Evolutionary conservation across 2,113 vertebrate genomes (phyloP), one percentile per base, ranked within the genome.

Genomic region (Coturnix japonica): DNA sequence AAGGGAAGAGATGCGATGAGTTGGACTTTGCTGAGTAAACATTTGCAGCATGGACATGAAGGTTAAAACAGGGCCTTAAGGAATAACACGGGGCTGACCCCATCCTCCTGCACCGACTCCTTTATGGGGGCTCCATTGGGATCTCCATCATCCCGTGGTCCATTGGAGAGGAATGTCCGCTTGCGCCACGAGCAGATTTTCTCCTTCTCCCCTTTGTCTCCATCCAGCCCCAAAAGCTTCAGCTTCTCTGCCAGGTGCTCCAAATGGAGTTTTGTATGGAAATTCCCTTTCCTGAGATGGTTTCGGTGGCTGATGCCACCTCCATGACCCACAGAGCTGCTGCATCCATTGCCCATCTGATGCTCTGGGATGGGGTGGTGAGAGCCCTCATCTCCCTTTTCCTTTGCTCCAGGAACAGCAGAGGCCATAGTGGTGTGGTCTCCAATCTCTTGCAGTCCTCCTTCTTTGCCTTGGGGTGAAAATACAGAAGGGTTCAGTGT

Each of bases 401-500:
- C 66, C 41, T 9, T 41, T 7, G 25, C 21, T 43, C 35, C 14
- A 5, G 51, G 22, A 6, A 60, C 35, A 9, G 7, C 2, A 0
- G 76, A 81, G 11, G 85, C 44, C 76, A 81, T 87, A 69, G 60
- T n/a, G 25, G 35, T 31, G 10, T 11, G 13, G 63, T 18, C 77
- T 74, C 37, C 53, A 13, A 18, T 30, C 20, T 41, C 57, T 44
- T 31, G 22, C 0, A 6, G 8, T 69, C 13, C 25, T 21, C 21
- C 1, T 57, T 43, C 2, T 30, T 57, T 35, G 66, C 30, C 8
- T 11, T 1, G 3, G 17, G 43, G 57, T 0, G 28, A 65, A 84
- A 14, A 3, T 0, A 14, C 1, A 4, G 28, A 63, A 44, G 37
- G 12, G 43, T 20, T 44, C 25, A 3, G 28, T 7, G 5, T 1